phyloP scores from a whole-genome alignment of 2,888 invertebrate genomes.

The Cybosia mesomella region DNA sequence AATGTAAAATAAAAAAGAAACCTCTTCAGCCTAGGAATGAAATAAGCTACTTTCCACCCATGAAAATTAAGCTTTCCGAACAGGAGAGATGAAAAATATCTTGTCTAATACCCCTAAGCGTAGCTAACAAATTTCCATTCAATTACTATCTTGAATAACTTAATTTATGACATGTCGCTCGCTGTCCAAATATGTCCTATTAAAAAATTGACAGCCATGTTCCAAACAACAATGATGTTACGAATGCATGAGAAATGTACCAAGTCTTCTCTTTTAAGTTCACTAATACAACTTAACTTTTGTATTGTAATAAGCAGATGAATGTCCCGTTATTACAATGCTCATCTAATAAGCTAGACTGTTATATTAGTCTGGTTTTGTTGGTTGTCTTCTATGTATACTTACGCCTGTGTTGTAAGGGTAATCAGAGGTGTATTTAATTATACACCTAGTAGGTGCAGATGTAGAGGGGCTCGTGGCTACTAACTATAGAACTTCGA shows the following conservation, averaged over 20 bases:
- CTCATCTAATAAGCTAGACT: constrained; percentile 22
- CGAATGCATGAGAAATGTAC: constrained; percentile 70
- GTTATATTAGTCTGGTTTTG: constrained; percentile 18
- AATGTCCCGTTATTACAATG: constrained; percentile 19
- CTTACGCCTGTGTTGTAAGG: background rate
- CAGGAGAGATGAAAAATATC: no score
- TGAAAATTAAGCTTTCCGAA: no score
- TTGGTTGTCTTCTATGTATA: constrained; percentile 27
- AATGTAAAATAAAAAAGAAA: no score
- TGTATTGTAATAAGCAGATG: constrained; percentile 15
- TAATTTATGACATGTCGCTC: constrained; percentile 75
- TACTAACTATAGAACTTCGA: no score
- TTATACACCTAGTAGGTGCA: no score
- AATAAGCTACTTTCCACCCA: no score
- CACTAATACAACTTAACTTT: constrained; percentile 34
- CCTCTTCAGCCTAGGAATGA: no score
- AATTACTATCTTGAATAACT: constrained; percentile 58
- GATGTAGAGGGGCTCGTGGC: no score
- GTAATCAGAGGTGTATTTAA: background rate
- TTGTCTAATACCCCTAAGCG: constrained; percentile 25
- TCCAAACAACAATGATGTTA: constrained; percentile 66
- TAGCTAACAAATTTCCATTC: constrained; percentile 48
- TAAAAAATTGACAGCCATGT: constrained; percentile 75
- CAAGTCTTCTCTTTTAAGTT: constrained; percentile 54
- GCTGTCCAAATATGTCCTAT: constrained; percentile 82